These are phyloP conservation scores for Molossus alvarezi DNA, from an alignment of 2,797 vertebrate genomes.

Conservation along the genomic window DNA sequence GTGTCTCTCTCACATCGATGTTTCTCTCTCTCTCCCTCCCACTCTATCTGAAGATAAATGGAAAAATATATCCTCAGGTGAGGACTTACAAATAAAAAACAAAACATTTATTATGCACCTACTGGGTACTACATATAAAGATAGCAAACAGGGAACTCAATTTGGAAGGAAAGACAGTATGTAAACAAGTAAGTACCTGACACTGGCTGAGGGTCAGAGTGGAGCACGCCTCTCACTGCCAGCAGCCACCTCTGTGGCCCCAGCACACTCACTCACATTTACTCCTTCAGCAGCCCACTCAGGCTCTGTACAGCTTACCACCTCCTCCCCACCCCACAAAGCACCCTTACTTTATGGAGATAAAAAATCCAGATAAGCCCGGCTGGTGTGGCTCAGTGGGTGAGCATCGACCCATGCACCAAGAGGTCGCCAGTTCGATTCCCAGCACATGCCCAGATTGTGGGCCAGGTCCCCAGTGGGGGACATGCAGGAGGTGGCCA, in stretches of 20 bases:
- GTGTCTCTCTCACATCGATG: too few species aligned
- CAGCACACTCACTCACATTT: not conserved
- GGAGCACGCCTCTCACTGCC: not conserved
- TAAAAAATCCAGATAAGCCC: not conserved
- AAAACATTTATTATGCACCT: not conserved
- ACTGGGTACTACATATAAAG: slow-evolving; percentile 7
- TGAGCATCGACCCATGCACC: too few species aligned
- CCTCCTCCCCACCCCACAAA: not conserved
- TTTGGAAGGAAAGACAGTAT: not conserved
- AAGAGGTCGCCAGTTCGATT: too few species aligned
- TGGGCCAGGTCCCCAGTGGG: too few species aligned
- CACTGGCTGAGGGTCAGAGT: not conserved
- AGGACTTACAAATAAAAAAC: too few species aligned
- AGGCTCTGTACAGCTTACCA: not conserved
- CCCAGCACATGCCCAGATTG: too few species aligned
- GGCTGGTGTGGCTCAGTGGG: too few species aligned
- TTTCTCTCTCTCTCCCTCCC: too few species aligned
- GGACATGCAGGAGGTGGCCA: too few species aligned
- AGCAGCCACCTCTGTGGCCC: not conserved
- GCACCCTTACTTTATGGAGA: not conserved
- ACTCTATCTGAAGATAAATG: too few species aligned
- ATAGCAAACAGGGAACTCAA: not conserved
- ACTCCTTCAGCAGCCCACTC: not conserved
- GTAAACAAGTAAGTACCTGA: not conserved
- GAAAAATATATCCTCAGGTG: too few species aligned